These are phyloP conservation scores for Dysidea cf. avara DNA, from an alignment of 37 sponge, comb jelly and placozoan species.

Conservation along the genomic window DNA sequence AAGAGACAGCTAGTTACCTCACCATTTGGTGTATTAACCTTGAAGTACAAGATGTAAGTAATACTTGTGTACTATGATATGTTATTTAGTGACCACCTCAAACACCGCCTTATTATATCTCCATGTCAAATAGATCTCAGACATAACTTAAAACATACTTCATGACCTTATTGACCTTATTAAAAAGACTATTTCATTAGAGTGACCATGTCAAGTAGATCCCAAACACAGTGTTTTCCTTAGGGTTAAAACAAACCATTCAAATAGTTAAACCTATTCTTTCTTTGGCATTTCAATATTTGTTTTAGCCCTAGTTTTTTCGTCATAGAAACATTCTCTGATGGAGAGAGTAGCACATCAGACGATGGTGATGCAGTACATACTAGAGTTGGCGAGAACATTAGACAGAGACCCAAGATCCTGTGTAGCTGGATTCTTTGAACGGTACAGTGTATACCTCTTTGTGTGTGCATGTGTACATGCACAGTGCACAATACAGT, in stretches of 20 bases:
- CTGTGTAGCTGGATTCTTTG: constrained; percentile 85
- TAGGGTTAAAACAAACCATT: too few species aligned
- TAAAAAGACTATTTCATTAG: too few species aligned
- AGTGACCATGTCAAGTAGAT: too few species aligned
- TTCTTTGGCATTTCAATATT: background rate
- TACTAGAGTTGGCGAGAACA: constrained; percentile 89
- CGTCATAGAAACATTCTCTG: constrained; percentile 77
- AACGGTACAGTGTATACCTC: constrained; percentile 39
- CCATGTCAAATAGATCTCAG: too few species aligned
- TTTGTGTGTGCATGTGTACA: constrained; percentile 4
- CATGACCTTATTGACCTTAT: too few species aligned
- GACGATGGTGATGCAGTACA: constrained; percentile 95
- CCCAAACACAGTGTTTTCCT: too few species aligned
- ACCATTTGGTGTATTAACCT: constrained; percentile 95
- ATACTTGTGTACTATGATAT: too few species aligned
- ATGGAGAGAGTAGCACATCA: constrained; percentile 97
- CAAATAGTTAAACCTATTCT: background rate
- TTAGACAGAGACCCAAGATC: constrained; percentile 87
- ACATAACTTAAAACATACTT: too few species aligned
- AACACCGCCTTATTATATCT: too few species aligned
- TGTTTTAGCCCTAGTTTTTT: background rate
- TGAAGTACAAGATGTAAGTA: constrained; percentile 77
- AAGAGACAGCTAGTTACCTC: constrained; percentile 90
- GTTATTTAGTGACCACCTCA: too few species aligned
- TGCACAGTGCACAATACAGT: too few species aligned